phyloP scores from a whole-genome alignment of 2,888 invertebrate genomes.

The Agriopis aurantiaria region DNA sequence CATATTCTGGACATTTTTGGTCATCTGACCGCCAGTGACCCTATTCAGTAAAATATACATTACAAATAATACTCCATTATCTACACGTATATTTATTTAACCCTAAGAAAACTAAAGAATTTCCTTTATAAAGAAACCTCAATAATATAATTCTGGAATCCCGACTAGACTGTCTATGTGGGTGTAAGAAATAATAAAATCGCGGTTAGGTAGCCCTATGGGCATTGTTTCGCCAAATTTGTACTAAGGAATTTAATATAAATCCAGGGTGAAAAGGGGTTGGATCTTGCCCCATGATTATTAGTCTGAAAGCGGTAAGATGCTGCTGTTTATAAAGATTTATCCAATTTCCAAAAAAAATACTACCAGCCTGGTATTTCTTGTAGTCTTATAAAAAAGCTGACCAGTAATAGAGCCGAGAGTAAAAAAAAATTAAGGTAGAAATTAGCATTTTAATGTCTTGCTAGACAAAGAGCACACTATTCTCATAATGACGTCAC shows the following conservation, averaged over 20 bases:
- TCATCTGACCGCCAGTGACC: too few relatives aligned
- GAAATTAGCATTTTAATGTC: too few relatives aligned
- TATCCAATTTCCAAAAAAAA: not conserved
- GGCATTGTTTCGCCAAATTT: slow-evolving; percentile 80
- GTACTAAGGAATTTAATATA: slow-evolving; percentile 83
- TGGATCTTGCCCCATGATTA: slow-evolving; percentile 72
- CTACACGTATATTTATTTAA: not conserved
- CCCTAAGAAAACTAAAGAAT: slow-evolving; percentile 6
- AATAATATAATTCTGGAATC: slow-evolving; percentile 24
- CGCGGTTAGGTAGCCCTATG: slow-evolving; percentile 66
- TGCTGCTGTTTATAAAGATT: slow-evolving; percentile 42
- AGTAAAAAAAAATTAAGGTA: too few relatives aligned
- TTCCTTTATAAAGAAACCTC: slow-evolving; percentile 5
- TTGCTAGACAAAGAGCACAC: too few relatives aligned
- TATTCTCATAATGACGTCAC: too few relatives aligned
- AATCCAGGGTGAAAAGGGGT: slow-evolving; percentile 81
- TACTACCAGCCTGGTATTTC: too few relatives aligned
- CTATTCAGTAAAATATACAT: too few relatives aligned
- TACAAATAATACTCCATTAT: too few relatives aligned
- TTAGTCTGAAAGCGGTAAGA: slow-evolving; percentile 67
- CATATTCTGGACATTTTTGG: too few relatives aligned
- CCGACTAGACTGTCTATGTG: slow-evolving; percentile 36
- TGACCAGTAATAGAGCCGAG: too few relatives aligned
- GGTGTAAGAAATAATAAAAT: slow-evolving; percentile 71
- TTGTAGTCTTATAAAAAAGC: too few relatives aligned